phyloP scores from a whole-genome alignment of 2,113 vertebrate species.

The Prunella himalayana region DNA sequence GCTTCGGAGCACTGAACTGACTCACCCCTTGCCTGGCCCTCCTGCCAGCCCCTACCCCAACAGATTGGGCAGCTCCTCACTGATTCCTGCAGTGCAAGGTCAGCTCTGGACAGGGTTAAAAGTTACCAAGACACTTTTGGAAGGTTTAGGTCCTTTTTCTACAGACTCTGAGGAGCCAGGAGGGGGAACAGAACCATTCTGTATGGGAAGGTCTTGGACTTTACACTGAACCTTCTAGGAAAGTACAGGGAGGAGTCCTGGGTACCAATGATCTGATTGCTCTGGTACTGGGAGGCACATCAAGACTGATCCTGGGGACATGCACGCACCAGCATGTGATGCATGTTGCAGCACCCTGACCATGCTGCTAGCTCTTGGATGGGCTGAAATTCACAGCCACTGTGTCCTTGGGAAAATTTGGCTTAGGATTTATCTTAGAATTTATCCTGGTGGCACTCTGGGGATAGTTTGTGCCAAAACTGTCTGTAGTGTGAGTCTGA shows the following conservation, averaged over 20 bases:
- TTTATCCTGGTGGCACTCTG: neutral
- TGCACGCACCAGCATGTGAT: neutral
- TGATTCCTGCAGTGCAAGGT: neutral
- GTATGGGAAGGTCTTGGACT: neutral
- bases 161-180: neutral
- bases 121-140: neutral
- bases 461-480: neutral
- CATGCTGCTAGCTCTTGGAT: neutral
- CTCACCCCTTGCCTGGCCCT: neutral
- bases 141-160: neutral
- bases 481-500: neutral
- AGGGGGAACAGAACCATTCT: neutral
- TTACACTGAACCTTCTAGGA: neutral
- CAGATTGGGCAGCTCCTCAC: neutral
- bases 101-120: neutral
- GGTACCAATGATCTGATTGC: fast-evolving
- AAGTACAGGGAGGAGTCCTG: neutral
- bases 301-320: neutral
- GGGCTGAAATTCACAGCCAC: neutral
- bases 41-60: neutral
- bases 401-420: neutral
- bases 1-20: neutral
- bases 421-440: neutral
- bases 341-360: neutral
- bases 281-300: neutral